Base-by-base conservation (phyloP, 2,797 vertebrate species). In the Chelon labrosus region DNA sequence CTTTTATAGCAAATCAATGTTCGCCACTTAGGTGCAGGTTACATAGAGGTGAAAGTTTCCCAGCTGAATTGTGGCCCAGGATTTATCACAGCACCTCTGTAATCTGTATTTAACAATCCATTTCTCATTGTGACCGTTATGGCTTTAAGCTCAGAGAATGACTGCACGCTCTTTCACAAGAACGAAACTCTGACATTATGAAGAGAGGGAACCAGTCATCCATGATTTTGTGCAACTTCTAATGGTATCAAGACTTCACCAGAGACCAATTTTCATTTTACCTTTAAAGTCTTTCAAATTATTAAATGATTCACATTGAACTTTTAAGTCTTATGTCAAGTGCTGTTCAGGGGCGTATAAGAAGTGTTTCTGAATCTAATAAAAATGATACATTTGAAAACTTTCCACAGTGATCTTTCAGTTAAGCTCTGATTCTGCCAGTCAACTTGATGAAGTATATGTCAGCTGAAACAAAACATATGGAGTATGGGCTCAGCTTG, bases 91-190 rank as follows among this genome's bases (percentile, higher is more conserved):
- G 47, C 44, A 52, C 59, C 50, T 70, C 52, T 67, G 49, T 87
- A 73, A 89, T 88, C 65, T 79, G 63, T 79, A 72, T 86, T 86
- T 86, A 87, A 86, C 75, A 75, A 88, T 72, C 83, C 80, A 82
- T 91, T 86, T 74, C 62, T 86, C 85, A 84, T 35, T 49, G 27
- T 68, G 77, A 41, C 70, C 70, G 80, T 86, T 63, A 77, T 19
- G n/a, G 20, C 68, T 44, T 75, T 79, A 74, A 60, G 76, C 85
- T 82, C 76, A 65, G 73, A 83, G 57, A 86, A 77, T 67, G 75
- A 84, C 85, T 27, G 55, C 55, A 64, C 72, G 65, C 55, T 53
- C 51, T 67, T 47, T 72, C 8, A 22, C 52, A 47, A 54, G 72
- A 78, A 47, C 38, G 49, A 82, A 73, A 77, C 73, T 75, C 65